Evolutionary conservation across 2,797 vertebrate species (phyloP).

Genomic region (Yasuhikotakia modesta): DNA sequence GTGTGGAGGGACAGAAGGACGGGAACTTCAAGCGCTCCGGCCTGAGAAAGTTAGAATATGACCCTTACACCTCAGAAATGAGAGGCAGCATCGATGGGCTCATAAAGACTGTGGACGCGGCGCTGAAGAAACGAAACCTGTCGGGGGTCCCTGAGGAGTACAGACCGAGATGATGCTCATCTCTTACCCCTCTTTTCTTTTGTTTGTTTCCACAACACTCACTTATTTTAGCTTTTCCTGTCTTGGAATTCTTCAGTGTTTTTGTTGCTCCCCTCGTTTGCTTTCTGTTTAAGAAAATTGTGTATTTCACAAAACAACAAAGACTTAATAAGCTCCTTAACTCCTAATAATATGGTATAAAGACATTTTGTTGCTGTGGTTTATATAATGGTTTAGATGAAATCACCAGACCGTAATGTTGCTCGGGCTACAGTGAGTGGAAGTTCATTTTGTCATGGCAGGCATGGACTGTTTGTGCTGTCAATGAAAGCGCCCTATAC

Average conservation of each 20-base stretch:
- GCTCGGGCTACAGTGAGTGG: not conserved
- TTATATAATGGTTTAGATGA: not conserved
- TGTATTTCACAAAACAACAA: slow-evolving; percentile 4
- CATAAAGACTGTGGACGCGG: slow-evolving; percentile 86
- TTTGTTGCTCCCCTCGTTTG: not conserved
- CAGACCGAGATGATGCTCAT: slow-evolving; percentile 87
- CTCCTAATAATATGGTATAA: not conserved
- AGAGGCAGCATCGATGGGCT: slow-evolving; percentile 80
- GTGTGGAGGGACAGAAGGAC: slow-evolving; percentile 94
- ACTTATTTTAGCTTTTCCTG: slow-evolving; percentile 21
- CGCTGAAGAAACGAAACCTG: slow-evolving; percentile 84
- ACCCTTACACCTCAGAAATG: slow-evolving; percentile 94
- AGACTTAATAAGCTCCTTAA: not conserved
- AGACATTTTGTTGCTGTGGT: not conserved
- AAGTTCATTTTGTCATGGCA: not conserved
- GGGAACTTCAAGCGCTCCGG: slow-evolving; percentile 97
- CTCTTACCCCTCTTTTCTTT: slow-evolving; percentile 9
- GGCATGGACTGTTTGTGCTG: not conserved
- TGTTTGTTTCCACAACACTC: not conserved
- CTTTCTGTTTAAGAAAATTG: slow-evolving; percentile 10
- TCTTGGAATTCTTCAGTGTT: not conserved
- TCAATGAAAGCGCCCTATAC: not conserved
- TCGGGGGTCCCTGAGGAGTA: slow-evolving; percentile 90
- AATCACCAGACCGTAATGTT: not conserved
- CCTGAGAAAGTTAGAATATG: slow-evolving; percentile 90